Evolutionary conservation across 2,888 invertebrate species (phyloP).

Genomic region (Phalera bucephala): DNA sequence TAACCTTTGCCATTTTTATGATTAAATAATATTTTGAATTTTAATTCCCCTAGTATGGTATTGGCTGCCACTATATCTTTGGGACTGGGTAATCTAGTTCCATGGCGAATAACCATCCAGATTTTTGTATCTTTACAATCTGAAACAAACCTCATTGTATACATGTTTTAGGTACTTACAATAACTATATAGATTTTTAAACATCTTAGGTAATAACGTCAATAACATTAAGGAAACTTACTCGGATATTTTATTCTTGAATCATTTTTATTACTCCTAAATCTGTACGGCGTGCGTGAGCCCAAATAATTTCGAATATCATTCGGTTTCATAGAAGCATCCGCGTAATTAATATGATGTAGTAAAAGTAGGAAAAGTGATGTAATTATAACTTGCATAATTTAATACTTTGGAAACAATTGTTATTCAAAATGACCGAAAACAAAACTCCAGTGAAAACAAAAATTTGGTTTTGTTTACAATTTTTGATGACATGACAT

Average conservation of each 20-base stretch:
- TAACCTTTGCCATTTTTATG: conserved; percentile 75
- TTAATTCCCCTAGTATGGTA: conserved; percentile 76
- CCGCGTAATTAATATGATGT: conserved; percentile 10
- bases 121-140: conserved; percentile 86
- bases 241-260: conserved; percentile 83
- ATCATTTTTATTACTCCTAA: conserved; percentile 85
- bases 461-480: too few relatives aligned
- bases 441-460: too few relatives aligned
- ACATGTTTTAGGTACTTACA: conserved; percentile 1
- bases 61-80: conserved; percentile 81
- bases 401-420: too few relatives aligned
- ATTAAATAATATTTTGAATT: conserved; percentile 78
- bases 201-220: too few relatives aligned
- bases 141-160: conserved; percentile 54
- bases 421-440: too few relatives aligned
- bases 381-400: conserved; percentile 19
- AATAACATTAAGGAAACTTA: conserved; percentile 48
- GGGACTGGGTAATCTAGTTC: conserved; percentile 87
- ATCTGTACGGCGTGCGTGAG: conserved; percentile 89
- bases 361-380: conserved; percentile 12
- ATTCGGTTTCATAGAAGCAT: conserved; percentile 23
- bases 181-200: too few relatives aligned
- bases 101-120: conserved; percentile 91
- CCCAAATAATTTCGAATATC: conserved; percentile 78
- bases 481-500: too few relatives aligned